A percentile compares a stretch with the other conserved stretches of the same genome.
Conservation (phyloP, 2,113 vertebrate genomes). For the Aptenodytes forsteri region DNA sequence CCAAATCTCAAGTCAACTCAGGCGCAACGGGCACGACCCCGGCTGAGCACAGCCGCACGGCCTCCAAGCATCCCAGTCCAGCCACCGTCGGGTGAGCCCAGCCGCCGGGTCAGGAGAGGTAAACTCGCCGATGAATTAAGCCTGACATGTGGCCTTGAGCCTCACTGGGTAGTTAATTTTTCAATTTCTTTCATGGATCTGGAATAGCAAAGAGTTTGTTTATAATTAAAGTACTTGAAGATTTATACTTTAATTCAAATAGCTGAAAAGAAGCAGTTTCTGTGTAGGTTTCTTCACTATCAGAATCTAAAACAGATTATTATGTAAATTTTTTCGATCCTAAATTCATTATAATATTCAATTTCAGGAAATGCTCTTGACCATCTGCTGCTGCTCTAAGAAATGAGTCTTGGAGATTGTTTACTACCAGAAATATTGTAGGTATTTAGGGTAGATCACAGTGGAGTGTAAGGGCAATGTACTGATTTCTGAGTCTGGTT, state of each 20-base stretch:
- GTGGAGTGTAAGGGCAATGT: background rate
- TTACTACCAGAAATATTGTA: conserved; percentile 24
- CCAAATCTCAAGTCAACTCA: background rate
- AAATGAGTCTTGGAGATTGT: conserved; percentile 51
- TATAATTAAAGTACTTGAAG: conserved; percentile 52
- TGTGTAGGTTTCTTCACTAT: conserved; percentile 28
- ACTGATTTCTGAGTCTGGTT: background rate
- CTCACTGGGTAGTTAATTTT: background rate
- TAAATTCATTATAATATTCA: conserved; percentile 62
- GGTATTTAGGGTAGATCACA: background rate
- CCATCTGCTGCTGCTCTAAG: conserved; percentile 61
- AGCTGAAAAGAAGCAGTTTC: conserved; percentile 41
- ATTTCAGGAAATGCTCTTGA: conserved; percentile 68
- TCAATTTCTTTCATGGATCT: conserved; percentile 5
- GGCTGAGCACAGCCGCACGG: background rate
- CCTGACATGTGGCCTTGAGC: background rate
- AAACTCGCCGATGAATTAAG: background rate
- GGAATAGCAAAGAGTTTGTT: conserved; percentile 8
- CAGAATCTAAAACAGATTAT: conserved; percentile 51
- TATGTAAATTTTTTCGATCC: conserved; percentile 61
- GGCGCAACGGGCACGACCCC: background rate
- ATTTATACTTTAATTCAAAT: conserved; percentile 2
- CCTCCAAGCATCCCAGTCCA: fast-evolving
- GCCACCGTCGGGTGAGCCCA: too few species aligned
- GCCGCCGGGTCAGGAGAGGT: background rate